Conservation (phyloP, 2,888 invertebrate genomes). For the Campoplex capitator region DNA sequence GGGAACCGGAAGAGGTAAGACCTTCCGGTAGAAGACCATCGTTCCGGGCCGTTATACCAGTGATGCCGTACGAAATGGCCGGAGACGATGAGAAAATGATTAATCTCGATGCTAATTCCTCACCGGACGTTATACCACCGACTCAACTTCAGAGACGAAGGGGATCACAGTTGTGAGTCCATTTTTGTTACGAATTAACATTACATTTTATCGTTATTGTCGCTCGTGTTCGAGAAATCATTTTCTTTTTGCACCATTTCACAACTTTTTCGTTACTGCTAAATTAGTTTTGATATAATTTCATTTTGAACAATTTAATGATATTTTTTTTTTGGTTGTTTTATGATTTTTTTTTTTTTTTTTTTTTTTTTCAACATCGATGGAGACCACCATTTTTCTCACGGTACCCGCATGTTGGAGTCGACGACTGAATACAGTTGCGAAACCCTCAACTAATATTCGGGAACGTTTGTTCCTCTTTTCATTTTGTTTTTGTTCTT, state of each 20-base stretch:
- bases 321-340: neutral
- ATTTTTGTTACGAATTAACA: slow-evolving; percentile 19
- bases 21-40: slow-evolving; percentile 82
- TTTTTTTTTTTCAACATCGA: slow-evolving; percentile 2
- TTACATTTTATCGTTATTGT: neutral
- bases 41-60: slow-evolving; percentile 81
- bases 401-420: slow-evolving; percentile 5
- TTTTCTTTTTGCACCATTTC: neutral
- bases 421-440: neutral
- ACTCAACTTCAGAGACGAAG: slow-evolving; percentile 89
- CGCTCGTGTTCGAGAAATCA: neutral
- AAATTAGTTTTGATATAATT: neutral
- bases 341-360: slow-evolving; percentile 3
- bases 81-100: slow-evolving; percentile 82
- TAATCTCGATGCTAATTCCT: slow-evolving; percentile 86
- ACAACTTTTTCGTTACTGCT: no score
- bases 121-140: slow-evolving; percentile 86
- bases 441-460: neutral
- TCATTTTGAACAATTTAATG: no score
- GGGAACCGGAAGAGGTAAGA: slow-evolving; percentile 78
- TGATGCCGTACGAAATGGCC: slow-evolving; percentile 80
- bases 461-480: slow-evolving; percentile 17
- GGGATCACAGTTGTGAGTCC: slow-evolving; percentile 93
- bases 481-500: neutral
- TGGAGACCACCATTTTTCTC: neutral